Percentiles rank a stretch among this genome's conserved stretches.
These are phyloP conservation scores for Procavia capensis DNA, from an alignment of 2,113 vertebrate genomes.

Conservation along the genomic window DNA sequence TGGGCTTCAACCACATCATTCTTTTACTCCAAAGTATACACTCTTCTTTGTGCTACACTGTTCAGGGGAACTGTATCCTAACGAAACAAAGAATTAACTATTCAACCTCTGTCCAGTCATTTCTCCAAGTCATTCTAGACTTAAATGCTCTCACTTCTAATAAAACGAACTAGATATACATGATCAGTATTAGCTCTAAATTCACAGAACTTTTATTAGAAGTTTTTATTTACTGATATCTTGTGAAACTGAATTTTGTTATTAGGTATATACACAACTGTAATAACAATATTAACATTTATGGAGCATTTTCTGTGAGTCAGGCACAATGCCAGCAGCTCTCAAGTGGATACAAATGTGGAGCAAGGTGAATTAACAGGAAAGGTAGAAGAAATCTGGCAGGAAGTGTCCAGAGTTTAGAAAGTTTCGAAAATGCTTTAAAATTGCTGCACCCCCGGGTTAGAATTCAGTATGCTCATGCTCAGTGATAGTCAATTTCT, in stretches of 20 bases:
- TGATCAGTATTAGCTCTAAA: neutral
- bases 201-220: neutral
- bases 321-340: neutral
- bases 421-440: neutral
- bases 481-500: neutral
- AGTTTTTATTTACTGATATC: neutral
- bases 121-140: neutral
- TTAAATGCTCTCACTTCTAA: neutral
- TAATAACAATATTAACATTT: neutral
- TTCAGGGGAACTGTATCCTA: neutral
- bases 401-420: neutral
- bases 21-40: neutral
- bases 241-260: neutral
- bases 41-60: neutral
- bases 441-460: neutral
- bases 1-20: neutral
- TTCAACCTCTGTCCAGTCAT: neutral
- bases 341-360: neutral
- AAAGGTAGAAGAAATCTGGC: neutral
- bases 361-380: neutral
- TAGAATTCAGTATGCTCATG: neutral
- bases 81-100: neutral
- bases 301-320: neutral
- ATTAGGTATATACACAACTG: neutral
- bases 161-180: neutral